Percentiles rank a stretch among this genome's conserved stretches.
These are phyloP conservation scores for Melitaea cinxia DNA, from an alignment of 1,140 invertebrate species.

Conservation along the genomic window DNA sequence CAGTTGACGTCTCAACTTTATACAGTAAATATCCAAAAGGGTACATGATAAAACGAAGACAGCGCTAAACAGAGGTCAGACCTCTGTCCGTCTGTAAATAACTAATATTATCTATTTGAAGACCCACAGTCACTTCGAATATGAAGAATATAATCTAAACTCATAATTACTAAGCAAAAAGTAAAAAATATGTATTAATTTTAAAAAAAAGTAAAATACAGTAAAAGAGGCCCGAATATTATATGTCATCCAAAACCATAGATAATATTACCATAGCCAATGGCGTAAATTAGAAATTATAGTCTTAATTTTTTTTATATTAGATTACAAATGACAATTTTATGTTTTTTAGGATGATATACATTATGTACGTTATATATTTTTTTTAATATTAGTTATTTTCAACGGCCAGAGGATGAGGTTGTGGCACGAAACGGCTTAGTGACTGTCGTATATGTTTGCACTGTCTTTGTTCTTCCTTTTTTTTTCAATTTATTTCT, in stretches of 20 bases:
- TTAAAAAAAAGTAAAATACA: too few relatives aligned
- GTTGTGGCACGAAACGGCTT: slow-evolving; percentile 49
- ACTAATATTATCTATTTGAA: slow-evolving; percentile 43
- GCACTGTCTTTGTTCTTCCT: slow-evolving; percentile 69
- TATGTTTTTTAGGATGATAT: too few relatives aligned
- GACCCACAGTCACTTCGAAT: background rate
- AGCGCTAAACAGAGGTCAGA: slow-evolving; percentile 78
- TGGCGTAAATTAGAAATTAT: too few relatives aligned
- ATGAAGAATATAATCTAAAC: background rate
- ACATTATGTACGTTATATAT: too few relatives aligned
- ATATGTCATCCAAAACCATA: too few relatives aligned
- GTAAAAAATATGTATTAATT: too few relatives aligned
- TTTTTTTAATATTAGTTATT: slow-evolving; percentile 45
- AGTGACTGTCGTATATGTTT: slow-evolving; percentile 55
- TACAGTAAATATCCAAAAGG: slow-evolving; percentile 16
- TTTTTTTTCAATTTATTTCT: slow-evolving; percentile 15
- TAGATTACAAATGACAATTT: too few relatives aligned
- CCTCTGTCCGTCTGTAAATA: slow-evolving; percentile 49
- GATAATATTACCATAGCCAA: too few relatives aligned
- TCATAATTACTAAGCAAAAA: background rate
- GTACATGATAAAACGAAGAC: slow-evolving; percentile 56
- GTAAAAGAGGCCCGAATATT: too few relatives aligned
- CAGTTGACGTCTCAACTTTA: slow-evolving; percentile 69
- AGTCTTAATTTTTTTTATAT: too few relatives aligned
- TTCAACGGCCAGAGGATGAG: slow-evolving; percentile 43